These are phyloP conservation scores for Colostygia pectinataria DNA, from an alignment of 2,888 invertebrate species.

Conservation along the genomic window DNA sequence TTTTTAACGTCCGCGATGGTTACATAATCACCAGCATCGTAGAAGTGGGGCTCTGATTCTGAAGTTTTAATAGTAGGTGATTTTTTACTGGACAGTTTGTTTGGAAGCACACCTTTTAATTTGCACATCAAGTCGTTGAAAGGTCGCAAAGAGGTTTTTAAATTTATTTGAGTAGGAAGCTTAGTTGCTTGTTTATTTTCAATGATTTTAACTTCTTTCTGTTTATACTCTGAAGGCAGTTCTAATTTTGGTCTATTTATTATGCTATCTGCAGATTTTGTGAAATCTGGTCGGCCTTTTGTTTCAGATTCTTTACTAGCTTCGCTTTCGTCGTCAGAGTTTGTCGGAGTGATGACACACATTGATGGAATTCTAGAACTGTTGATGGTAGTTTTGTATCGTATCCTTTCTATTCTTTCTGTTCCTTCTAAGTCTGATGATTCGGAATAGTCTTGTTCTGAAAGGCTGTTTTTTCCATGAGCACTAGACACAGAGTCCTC, in stretches of 20 bases:
- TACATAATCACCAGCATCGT: constrained; percentile 91
- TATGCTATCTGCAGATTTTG: constrained; percentile 35
- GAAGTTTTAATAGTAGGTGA: constrained; percentile 74
- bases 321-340: constrained; percentile 92
- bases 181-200: constrained; percentile 50
- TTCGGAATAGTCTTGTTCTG: constrained; percentile 93
- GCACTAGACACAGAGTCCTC: constrained; percentile 89
- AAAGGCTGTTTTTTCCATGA: constrained; percentile 86
- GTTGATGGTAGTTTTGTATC: constrained; percentile 93
- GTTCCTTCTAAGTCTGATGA: constrained; percentile 94
- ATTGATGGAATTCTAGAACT: constrained; percentile 95
- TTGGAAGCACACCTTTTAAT: constrained; percentile 85
- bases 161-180: constrained; percentile 54
- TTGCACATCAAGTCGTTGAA: constrained; percentile 89
- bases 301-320: constrained; percentile 59
- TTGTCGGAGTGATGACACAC: constrained; percentile 94
- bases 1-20: constrained; percentile 92
- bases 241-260: constrained; percentile 67
- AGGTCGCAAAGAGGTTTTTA: constrained; percentile 75
- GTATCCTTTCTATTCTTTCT: constrained; percentile 92
- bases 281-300: constrained; percentile 28
- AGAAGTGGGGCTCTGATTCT: constrained; percentile 71
- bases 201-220: constrained; percentile 52
- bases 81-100: constrained; percentile 76
- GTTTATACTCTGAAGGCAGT: constrained; percentile 61